Base-by-base conservation (phyloP, 2,113 vertebrate species). In the Brienomyrus longianalis region DNA sequence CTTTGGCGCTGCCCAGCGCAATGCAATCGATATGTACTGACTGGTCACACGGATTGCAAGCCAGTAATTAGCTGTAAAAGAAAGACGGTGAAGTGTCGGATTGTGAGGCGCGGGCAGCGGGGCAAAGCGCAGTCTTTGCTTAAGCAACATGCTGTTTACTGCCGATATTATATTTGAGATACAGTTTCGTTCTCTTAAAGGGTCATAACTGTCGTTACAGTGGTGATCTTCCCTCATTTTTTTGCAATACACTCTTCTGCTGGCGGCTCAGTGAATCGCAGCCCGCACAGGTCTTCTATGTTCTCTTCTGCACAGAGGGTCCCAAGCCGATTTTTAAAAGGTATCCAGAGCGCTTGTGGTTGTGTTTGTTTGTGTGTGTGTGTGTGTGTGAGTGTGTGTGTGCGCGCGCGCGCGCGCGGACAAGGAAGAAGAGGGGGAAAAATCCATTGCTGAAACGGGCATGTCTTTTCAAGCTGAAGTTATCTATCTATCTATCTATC, bases 41-140 rank as follows among this genome's bases (percentile, higher is more conserved):
- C 77, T 86, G 59, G 87, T 88, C 90, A 54, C 87, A 70, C 17
- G 90, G 52, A 54, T 84, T 56, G 86, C 86, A 52, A 77, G 54
- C 39, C 86, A 90, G 80, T 88, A 88, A 88, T 90, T 88, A 90
- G 87, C 47, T 50, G 52, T 21, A 86, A 77, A 23, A 77, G 83
- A 45, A 43, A 70, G 17, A 86, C 83, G 47, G 48, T 1, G 90
- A 80, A 92, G 91, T 45, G 94, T 89, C 3, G 93, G 94, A 0
- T 80, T 92, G 88, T 2, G 90, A 93, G 92, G 91, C 89, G 31
- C 90, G 91, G 66, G 90, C 93, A 91, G 77, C 0, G 21, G 39
- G 89, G 90, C 95, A 95, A 93, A 95, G 95, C 85, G 91, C 93
- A 95, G 94, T 93, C 92, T 90, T 90, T 88, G 93, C 35, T 80